phyloP scores from a whole-genome alignment of 2,113 vertebrate species.

The Hydrolagus affinis region DNA sequence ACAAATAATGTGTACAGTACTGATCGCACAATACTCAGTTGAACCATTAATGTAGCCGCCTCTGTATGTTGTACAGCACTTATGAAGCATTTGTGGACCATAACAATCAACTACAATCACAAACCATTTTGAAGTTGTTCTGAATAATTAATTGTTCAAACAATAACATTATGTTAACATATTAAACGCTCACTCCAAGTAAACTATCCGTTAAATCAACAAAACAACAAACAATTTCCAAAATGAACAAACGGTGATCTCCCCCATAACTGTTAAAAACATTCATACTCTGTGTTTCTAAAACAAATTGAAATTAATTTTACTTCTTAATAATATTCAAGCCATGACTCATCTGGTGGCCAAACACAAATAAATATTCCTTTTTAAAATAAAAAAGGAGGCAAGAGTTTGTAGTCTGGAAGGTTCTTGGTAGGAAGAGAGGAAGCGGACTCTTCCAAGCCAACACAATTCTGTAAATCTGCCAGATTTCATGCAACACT shows the following conservation, averaged over 20 bases:
- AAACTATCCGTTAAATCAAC: not conserved
- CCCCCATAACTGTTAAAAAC: not conserved
- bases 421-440: not conserved
- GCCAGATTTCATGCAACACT: not conserved
- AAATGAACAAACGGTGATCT: not conserved
- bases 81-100: not conserved
- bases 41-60: not conserved
- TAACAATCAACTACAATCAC: not conserved
- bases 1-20: not conserved
- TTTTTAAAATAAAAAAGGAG: not conserved
- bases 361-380: not conserved
- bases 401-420: not conserved
- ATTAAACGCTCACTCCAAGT: not conserved
- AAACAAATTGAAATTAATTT: not conserved
- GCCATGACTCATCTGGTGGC: not conserved
- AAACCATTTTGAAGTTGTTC: slow-evolving; percentile 6
- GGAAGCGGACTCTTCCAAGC: too few relatives aligned
- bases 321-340: not conserved
- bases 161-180: not conserved
- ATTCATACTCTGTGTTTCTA: not conserved
- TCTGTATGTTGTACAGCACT: not conserved
- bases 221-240: not conserved
- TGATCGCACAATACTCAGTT: not conserved
- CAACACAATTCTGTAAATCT: not conserved
- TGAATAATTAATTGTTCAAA: not conserved